A percentile compares a stretch with the other conserved stretches of the same genome.
Conservation (phyloP, 2,113 vertebrate genomes). For the Petrocephalus zakoni region DNA sequence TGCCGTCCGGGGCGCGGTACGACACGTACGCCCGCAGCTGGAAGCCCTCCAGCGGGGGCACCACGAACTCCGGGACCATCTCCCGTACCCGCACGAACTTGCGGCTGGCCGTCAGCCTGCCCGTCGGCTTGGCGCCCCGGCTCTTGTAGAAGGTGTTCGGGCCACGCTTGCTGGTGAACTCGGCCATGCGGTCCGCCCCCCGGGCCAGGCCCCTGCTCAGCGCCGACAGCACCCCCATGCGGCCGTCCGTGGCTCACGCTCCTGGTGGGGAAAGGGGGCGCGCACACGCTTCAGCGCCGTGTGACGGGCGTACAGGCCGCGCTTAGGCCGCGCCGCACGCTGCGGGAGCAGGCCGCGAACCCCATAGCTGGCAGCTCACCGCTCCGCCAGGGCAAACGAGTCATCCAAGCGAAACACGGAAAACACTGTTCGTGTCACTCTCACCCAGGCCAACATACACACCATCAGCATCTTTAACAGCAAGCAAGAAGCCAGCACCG, state of each 20-base stretch:
- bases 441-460: not conserved
- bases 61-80: slow-evolving; percentile 82
- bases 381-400: too few species aligned
- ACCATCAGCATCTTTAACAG: not conserved
- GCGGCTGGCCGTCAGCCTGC: slow-evolving; percentile 51
- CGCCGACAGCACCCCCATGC: slow-evolving; percentile 74
- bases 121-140: slow-evolving; percentile 64
- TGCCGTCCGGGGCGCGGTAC: slow-evolving; percentile 64
- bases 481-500: not conserved
- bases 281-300: not conserved
- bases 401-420: not conserved
- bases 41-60: slow-evolving; percentile 80
- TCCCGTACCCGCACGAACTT: slow-evolving; percentile 67
- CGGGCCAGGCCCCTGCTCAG: slow-evolving; percentile 70
- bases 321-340: not conserved
- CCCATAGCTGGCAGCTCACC: too few species aligned
- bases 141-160: slow-evolving; percentile 70
- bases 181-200: slow-evolving; percentile 77
- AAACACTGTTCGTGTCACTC: not conserved
- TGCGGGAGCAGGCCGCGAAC: too few species aligned
- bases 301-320: not conserved
- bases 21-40: slow-evolving; percentile 86
- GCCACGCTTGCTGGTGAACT: slow-evolving; percentile 88
- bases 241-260: not conserved
- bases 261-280: not conserved